Evolutionary conservation across 2,888 invertebrate genomes (phyloP), one percentile per base, ranked within the genome.

Genomic region (Merodon equestris): DNA sequence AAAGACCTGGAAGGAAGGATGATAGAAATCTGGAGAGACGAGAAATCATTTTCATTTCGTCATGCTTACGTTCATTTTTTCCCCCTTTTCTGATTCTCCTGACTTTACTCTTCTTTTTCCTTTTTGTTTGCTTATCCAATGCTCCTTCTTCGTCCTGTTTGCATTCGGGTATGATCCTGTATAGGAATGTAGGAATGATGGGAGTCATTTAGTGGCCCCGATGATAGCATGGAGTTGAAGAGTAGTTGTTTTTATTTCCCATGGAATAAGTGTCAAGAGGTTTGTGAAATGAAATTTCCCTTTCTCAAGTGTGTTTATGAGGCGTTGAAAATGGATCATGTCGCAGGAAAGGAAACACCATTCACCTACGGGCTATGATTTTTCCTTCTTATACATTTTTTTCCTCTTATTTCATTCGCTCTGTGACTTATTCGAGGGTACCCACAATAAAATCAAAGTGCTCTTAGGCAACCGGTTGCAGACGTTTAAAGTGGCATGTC

Each of bases 261-360:
- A 51, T 34, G 36, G 57, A 77, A 77, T 77, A 77, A 77, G 73
- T 77, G 77, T 77, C 77, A 73, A 73, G 77, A 73, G 73, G 72
- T 66, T 72, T 66, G 61, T 72, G 66, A 73, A 77, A 77, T 73
- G 77, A 73, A 67, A 77, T 77, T 77, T 73, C 77, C 77, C 63
- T 67, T 73, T 60, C 53, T 27, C 27, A 7, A 27, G 63, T 68
- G 67, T 73, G 77, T 77, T 77, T 77, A 73, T 73, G 63, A 63
- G 67, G 51, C 67, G 73, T 53, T 73, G 77, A 68, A 68, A 73
- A 68, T 58, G 77, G 77, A 73, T 77, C 77, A 63, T 73, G 73
- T 58, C 73, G 68, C 67, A 57, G 45, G 71, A 56, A 66, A 67
- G 71, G 47, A 66, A 73, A 56, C 76, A 76, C 66, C 60, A 67